Percentiles rank a stretch among this genome's conserved stretches.
These are phyloP conservation scores for Monopis laevigella DNA, from an alignment of 2,888 invertebrate species.

Conservation along the genomic window DNA sequence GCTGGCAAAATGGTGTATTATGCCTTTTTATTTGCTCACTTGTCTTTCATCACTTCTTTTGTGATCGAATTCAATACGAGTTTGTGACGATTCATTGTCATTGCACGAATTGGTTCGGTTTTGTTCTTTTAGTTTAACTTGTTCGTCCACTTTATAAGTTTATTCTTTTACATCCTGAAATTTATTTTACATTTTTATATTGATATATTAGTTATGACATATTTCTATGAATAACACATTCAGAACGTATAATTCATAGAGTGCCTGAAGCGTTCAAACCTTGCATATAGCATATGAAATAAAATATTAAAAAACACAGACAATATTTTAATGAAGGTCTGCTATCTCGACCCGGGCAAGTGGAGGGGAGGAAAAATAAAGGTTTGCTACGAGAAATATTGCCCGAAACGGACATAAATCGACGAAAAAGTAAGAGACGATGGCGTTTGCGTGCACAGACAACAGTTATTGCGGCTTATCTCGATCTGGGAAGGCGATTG, in stretches of 20 bases:
- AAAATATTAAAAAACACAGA: constrained; percentile 5
- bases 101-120: constrained; percentile 39
- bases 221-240: background rate
- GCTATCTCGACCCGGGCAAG: constrained; percentile 15
- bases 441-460: constrained; percentile 20
- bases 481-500: constrained; percentile 19
- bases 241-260: background rate
- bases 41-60: constrained; percentile 63
- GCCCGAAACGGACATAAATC: constrained; percentile 25
- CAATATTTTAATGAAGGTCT: constrained; percentile 27
- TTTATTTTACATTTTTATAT: background rate
- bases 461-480: constrained; percentile 25
- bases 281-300: constrained; percentile 7
- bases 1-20: constrained; percentile 60
- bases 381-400: constrained; percentile 17
- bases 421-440: constrained; percentile 21
- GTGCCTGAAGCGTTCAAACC: constrained; percentile 5
- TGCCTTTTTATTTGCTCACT: constrained; percentile 54
- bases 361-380: constrained; percentile 18
- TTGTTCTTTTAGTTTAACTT: constrained; percentile 39
- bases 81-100: constrained; percentile 48
- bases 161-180: constrained; percentile 3
- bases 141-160: constrained; percentile 4
- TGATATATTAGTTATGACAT: too few relatives aligned
- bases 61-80: constrained; percentile 48